Percentiles rank a stretch among this genome's conserved stretches.
These are phyloP conservation scores for Eupithecia vulgata DNA, from an alignment of 2,888 invertebrate genomes.

Conservation along the genomic window DNA sequence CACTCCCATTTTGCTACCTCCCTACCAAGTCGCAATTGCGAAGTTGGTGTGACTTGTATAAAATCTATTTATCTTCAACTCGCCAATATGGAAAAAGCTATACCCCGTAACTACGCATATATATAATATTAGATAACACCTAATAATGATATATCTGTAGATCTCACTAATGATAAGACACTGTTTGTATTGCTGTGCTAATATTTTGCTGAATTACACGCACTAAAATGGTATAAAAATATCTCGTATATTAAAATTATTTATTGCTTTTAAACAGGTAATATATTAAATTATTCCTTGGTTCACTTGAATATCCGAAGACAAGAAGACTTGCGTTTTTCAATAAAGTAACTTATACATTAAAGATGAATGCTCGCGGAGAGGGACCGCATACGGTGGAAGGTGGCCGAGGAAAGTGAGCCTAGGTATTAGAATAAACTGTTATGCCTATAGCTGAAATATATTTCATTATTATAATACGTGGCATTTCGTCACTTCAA, in stretches of 20 bases:
- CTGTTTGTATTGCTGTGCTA: not conserved
- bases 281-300: not conserved
- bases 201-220: not conserved
- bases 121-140: not conserved
- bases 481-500: slow-evolving; percentile 14
- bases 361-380: not conserved
- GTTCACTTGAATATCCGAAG: not conserved
- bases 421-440: not conserved
- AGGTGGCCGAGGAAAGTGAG: not conserved
- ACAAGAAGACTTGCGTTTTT: not conserved
- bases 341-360: not conserved
- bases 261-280: not conserved
- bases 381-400: not conserved
- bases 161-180: not conserved
- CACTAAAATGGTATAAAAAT: not conserved
- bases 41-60: not conserved
- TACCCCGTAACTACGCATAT: not conserved
- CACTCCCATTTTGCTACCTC: not conserved
- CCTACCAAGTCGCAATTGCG: not conserved
- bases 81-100: not conserved
- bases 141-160: not conserved
- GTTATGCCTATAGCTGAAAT: slow-evolving; percentile 3
- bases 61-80: not conserved
- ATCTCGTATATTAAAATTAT: not conserved
- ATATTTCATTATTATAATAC: not conserved